A percentile compares a stretch with the other conserved stretches of the same genome.
phyloP scores from a whole-genome alignment of 2,113 vertebrate species.

The Mus pahari region DNA sequence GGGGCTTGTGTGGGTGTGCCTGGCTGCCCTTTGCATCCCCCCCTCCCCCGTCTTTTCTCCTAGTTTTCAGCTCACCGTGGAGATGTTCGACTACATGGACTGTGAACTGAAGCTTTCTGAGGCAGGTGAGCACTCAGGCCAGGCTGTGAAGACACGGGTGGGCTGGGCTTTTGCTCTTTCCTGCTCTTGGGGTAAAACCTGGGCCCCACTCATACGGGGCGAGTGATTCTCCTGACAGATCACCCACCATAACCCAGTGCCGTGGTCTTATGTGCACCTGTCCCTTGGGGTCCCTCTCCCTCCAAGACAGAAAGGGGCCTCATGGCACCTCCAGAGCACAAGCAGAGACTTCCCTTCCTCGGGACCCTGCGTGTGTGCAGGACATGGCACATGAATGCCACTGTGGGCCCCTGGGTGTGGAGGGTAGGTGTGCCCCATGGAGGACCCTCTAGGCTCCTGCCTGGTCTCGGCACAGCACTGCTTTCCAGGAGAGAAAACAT shows the following conservation, averaged over 20 bases:
- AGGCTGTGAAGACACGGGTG: not conserved
- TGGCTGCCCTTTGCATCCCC: fast-evolving
- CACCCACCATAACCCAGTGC: not conserved
- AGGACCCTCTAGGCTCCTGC: not conserved
- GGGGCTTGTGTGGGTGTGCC: fast-evolving
- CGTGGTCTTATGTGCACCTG: not conserved
- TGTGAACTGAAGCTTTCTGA: constrained; percentile 95
- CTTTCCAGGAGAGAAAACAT: fast-evolving
- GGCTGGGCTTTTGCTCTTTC: fast-evolving
- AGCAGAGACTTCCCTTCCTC: not conserved
- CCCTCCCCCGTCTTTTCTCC: constrained; percentile 86
- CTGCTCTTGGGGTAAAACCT: too few relatives aligned
- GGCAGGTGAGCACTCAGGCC: constrained; percentile 89
- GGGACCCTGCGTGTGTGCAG: not conserved
- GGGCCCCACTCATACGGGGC: not conserved
- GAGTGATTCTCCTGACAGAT: too few relatives aligned
- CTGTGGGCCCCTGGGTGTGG: fast-evolving
- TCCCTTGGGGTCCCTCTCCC: fast-evolving
- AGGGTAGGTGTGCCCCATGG: fast-evolving
- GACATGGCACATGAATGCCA: too few relatives aligned
- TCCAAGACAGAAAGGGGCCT: too few relatives aligned
- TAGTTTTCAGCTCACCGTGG: constrained; percentile 99
- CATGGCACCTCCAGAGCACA: not conserved
- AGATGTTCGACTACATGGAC: constrained; percentile 99
- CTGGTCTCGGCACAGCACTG: not conserved